These are phyloP conservation scores for Anolis carolinensis DNA, from an alignment of 2,113 vertebrate genomes.

Conservation along the genomic window DNA sequence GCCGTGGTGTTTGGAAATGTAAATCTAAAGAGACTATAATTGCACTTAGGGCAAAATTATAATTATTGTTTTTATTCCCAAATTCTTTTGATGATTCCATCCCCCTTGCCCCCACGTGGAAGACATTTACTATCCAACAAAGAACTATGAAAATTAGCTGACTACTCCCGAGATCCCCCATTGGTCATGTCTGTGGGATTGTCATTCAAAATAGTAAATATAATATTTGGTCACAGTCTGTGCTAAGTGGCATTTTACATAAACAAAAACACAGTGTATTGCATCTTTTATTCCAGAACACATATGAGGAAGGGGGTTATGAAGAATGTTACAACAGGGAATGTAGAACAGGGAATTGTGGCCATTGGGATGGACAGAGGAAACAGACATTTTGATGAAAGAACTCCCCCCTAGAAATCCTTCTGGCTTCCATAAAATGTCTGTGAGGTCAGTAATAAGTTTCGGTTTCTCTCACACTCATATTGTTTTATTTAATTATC, in stretches of 20 bases:
- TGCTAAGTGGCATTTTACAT: neutral
- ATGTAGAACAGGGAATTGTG: neutral
- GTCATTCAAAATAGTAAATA: too few species aligned
- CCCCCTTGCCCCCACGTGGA: too few species aligned
- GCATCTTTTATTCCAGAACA: neutral
- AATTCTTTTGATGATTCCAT: too few species aligned
- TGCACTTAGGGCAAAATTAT: constrained; percentile 18
- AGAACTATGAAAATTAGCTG: too few species aligned
- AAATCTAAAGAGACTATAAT: constrained; percentile 28
- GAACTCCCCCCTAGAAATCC: neutral
- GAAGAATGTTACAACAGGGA: neutral
- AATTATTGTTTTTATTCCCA: neutral
- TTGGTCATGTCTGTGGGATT: too few species aligned
- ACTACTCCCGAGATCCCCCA: too few species aligned
- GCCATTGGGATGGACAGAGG: neutral
- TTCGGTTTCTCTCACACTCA: neutral
- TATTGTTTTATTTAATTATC: neutral
- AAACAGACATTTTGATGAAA: neutral
- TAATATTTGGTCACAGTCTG: neutral
- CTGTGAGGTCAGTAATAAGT: neutral
- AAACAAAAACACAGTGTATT: neutral
- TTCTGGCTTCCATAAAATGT: neutral
- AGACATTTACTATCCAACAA: neutral
- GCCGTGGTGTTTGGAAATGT: constrained; percentile 17
- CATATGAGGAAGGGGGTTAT: neutral